Conservation (phyloP, 2,113 vertebrate species). For the Oceanodroma tethys region DNA sequence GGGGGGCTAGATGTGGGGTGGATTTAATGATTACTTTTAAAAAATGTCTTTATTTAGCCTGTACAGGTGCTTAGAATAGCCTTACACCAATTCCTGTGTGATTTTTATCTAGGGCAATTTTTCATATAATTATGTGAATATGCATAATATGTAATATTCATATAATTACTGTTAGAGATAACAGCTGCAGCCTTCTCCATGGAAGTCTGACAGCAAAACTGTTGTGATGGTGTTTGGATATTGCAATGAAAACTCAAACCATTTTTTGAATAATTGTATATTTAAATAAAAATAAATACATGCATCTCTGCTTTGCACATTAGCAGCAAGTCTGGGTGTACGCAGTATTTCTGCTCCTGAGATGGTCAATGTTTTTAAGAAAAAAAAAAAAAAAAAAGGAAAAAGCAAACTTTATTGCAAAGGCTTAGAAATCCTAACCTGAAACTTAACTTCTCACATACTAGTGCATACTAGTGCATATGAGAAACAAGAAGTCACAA, state of each 20-base stretch:
- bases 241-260: neutral
- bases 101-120: neutral
- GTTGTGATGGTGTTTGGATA: neutral
- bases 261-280: neutral
- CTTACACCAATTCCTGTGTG: neutral
- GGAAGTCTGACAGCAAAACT: neutral
- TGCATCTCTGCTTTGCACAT: neutral
- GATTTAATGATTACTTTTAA: neutral
- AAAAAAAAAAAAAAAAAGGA: neutral
- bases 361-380: neutral
- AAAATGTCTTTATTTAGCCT: neutral
- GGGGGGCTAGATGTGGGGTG: neutral
- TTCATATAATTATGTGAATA: neutral
- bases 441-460: neutral
- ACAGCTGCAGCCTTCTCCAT: neutral
- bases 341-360: neutral
- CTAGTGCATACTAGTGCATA: rapidly evolving
- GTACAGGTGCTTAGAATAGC: neutral
- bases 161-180: neutral
- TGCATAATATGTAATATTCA: neutral
- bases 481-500: neutral
- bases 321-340: neutral
- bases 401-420: neutral
- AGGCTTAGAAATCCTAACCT: neutral
- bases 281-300: neutral